These are phyloP conservation scores for Hypotaenidia okinawae DNA, from an alignment of 2,797 vertebrate genomes.

Conservation along the genomic window DNA sequence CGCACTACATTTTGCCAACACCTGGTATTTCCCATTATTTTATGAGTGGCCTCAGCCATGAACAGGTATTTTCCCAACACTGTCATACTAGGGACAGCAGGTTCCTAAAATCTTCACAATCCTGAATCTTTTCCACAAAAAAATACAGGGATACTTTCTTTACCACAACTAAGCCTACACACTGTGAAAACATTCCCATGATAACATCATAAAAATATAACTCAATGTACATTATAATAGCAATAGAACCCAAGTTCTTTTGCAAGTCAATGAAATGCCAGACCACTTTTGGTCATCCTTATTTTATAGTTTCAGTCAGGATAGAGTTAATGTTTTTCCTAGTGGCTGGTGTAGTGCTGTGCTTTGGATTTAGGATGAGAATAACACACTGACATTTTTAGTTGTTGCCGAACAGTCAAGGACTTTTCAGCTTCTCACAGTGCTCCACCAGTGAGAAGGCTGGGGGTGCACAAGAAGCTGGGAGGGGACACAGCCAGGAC, in stretches of 20 bases:
- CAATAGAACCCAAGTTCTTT: neutral
- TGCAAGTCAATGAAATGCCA: neutral
- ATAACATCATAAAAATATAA: neutral
- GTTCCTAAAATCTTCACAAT: neutral
- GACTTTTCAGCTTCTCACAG: too few relatives aligned
- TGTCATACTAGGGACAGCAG: neutral
- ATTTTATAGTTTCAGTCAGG: neutral
- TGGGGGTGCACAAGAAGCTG: too few relatives aligned
- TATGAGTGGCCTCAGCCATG: neutral
- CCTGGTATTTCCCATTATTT: neutral
- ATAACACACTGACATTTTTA: too few relatives aligned
- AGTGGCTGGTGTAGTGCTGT: too few relatives aligned
- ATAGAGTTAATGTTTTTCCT: too few relatives aligned
- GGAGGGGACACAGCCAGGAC: too few relatives aligned
- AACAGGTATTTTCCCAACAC: neutral
- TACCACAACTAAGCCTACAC: neutral
- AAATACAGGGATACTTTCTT: neutral
- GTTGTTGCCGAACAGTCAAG: too few relatives aligned
- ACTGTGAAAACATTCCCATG: neutral
- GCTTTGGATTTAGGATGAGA: too few relatives aligned
- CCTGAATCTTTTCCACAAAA: neutral
- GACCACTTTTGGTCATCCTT: neutral
- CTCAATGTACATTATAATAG: neutral
- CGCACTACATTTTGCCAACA: neutral
- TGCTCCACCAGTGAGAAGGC: too few relatives aligned